A percentile compares a stretch with the other conserved stretches of the same genome.
These are phyloP conservation scores for Petrophora chlorosata DNA, from an alignment of 2,888 invertebrate genomes.

Conservation along the genomic window DNA sequence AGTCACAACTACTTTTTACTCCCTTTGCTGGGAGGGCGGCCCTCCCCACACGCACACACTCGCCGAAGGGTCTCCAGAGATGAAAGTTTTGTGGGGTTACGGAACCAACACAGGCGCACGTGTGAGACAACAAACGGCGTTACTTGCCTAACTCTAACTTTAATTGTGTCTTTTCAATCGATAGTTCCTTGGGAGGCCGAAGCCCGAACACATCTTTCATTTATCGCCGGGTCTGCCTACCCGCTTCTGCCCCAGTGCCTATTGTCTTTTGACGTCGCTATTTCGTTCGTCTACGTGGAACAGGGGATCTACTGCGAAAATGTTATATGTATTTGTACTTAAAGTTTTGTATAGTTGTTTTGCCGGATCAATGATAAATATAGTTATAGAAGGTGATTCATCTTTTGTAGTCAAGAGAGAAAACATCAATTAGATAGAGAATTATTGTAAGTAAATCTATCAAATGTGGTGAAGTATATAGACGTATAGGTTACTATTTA, in stretches of 20 bases:
- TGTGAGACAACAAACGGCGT: slow-evolving; percentile 78
- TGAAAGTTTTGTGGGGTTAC: slow-evolving; percentile 82
- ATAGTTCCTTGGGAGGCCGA: slow-evolving; percentile 64
- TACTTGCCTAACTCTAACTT: slow-evolving; percentile 81
- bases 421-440: too few relatives aligned
- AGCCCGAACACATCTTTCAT: slow-evolving; percentile 54
- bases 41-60: slow-evolving; percentile 55
- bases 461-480: too few relatives aligned
- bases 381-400: not conserved
- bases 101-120: slow-evolving; percentile 71
- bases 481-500: too few relatives aligned
- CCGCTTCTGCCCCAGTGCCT: slow-evolving; percentile 38
- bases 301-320: slow-evolving; percentile 18
- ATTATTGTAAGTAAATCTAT: too few relatives aligned
- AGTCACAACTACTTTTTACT: slow-evolving; percentile 82
- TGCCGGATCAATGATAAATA: too few relatives aligned
- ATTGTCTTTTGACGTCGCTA: slow-evolving; percentile 47
- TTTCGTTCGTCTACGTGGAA: slow-evolving; percentile 42
- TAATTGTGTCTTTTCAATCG: slow-evolving; percentile 84
- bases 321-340: slow-evolving; percentile 17
- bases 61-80: slow-evolving; percentile 72
- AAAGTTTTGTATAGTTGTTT: slow-evolving; percentile 10
- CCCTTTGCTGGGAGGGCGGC: slow-evolving; percentile 72
- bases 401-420: not conserved
- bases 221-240: slow-evolving; percentile 47